Percentiles rank a stretch among this genome's conserved stretches.
Conservation (phyloP, 2,888 invertebrate species). For the Aspidiotus destructor region DNA sequence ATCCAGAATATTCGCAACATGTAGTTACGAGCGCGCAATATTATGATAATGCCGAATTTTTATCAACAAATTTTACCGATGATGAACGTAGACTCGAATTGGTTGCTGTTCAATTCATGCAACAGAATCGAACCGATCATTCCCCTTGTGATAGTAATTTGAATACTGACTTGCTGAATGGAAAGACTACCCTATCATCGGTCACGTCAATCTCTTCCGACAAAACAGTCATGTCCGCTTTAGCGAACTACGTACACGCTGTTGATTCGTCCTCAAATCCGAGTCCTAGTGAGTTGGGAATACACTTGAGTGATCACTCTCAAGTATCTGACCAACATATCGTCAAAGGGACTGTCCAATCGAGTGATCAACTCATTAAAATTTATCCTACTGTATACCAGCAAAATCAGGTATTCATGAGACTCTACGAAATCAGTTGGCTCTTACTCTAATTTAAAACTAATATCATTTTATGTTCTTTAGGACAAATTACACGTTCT, state of each 20-base stretch:
- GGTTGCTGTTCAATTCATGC: conserved; percentile 49
- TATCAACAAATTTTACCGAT: conserved; percentile 45
- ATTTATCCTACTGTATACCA: conserved; percentile 24
- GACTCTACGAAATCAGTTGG: no score
- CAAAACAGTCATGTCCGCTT: conserved; percentile 38
- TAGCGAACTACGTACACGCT: conserved; percentile 40
- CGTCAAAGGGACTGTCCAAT: conserved; percentile 7
- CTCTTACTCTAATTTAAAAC: no score
- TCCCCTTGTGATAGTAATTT: conserved; percentile 1
- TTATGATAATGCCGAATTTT: conserved; percentile 38
- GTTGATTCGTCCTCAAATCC: conserved; percentile 36
- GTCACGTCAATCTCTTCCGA: conserved; percentile 36
- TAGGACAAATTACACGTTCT: conserved; percentile 12
- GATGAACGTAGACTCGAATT: conserved; percentile 53
- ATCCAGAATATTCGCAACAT: conserved; percentile 40
- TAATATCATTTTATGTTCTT: not conserved
- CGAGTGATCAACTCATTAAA: conserved; percentile 21
- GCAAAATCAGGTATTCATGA: not conserved
- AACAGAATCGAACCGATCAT: conserved; percentile 1
- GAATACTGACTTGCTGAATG: conserved; percentile 36
- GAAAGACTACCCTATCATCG: conserved; percentile 52
- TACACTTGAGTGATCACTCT: conserved; percentile 12
- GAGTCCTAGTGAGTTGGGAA: conserved; percentile 37
- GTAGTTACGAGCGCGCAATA: conserved; percentile 36
- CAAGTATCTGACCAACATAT: conserved; percentile 16